Evolutionary conservation across 2,888 invertebrate genomes (phyloP).

Genomic region (Drosophila quinaria): DNA sequence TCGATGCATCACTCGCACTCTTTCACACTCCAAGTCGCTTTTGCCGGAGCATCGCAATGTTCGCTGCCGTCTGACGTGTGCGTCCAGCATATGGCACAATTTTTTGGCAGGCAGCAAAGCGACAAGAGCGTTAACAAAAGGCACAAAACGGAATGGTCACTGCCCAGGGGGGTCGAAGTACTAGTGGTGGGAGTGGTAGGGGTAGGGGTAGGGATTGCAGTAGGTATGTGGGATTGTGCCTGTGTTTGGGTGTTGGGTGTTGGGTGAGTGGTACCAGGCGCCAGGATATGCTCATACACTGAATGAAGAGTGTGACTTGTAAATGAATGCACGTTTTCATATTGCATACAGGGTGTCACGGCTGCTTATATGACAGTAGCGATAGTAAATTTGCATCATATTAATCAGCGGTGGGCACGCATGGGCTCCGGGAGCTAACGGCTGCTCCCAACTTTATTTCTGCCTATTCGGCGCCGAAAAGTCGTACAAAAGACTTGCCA

Average conservation of each 20-base stretch:
- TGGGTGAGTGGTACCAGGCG: slow-evolving; percentile 2
- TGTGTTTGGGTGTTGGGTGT: neutral
- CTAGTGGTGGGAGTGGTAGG: neutral
- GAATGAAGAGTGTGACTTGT: slow-evolving; percentile 47
- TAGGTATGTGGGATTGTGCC: neutral
- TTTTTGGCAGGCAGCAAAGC: slow-evolving; percentile 56
- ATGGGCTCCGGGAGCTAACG: too few relatives aligned
- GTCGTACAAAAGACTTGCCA: too few relatives aligned
- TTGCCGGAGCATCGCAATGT: slow-evolving; percentile 62
- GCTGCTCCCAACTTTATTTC: too few relatives aligned
- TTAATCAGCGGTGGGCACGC: too few relatives aligned
- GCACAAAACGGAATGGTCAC: slow-evolving; percentile 57
- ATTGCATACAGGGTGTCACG: slow-evolving; percentile 61
- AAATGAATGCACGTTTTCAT: slow-evolving; percentile 68
- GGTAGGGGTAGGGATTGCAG: neutral
- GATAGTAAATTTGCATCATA: neutral
- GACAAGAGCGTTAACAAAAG: slow-evolving; percentile 66
- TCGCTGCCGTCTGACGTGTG: slow-evolving; percentile 24
- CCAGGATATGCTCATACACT: slow-evolving; percentile 31
- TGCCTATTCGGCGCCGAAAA: too few relatives aligned
- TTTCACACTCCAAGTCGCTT: slow-evolving; percentile 9
- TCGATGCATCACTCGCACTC: slow-evolving; percentile 17
- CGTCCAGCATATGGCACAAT: slow-evolving; percentile 79
- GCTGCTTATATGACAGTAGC: neutral
- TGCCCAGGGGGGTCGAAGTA: slow-evolving; percentile 7